Evolutionary conservation across 2,888 invertebrate genomes (phyloP).

Genomic region (Cacoxenus indagator): DNA sequence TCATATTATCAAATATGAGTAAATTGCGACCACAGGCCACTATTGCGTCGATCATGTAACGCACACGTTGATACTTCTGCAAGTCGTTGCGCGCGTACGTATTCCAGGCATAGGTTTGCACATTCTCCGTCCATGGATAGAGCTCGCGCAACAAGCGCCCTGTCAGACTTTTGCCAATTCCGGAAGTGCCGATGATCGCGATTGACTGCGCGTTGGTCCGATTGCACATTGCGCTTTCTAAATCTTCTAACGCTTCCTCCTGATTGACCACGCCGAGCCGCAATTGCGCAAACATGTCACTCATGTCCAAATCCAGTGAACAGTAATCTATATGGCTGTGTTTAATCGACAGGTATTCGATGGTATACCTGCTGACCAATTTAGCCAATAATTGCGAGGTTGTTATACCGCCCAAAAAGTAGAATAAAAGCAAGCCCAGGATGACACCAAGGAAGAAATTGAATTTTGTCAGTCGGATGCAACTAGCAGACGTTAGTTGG

Average conservation of each 20-base stretch:
- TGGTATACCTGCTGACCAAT: no score
- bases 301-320: conserved; percentile 37
- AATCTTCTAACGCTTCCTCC: conserved; percentile 47
- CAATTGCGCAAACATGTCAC: conserved; percentile 42
- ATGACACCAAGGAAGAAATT: no score
- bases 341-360: no score
- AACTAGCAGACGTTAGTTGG: no score
- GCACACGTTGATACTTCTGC: conserved; percentile 29
- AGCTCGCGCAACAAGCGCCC: conserved; percentile 46
- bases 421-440: no score
- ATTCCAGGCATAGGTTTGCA: conserved; percentile 56
- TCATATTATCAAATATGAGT: conserved; percentile 64
- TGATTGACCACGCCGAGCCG: conserved; percentile 46
- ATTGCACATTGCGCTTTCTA: conserved; percentile 50
- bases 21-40: conserved; percentile 66
- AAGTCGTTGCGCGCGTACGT: conserved; percentile 32
- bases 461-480: no score
- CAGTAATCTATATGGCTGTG: conserved; percentile 58
- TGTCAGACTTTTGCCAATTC: conserved; percentile 65
- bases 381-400: no score
- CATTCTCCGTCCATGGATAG: conserved; percentile 67
- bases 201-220: conserved; percentile 48
- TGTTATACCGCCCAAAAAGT: no score
- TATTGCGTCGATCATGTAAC: conserved; percentile 41
- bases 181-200: conserved; percentile 59